Conservation (phyloP, 2,797 vertebrate genomes). For the Hephaestus fuliginosus region DNA sequence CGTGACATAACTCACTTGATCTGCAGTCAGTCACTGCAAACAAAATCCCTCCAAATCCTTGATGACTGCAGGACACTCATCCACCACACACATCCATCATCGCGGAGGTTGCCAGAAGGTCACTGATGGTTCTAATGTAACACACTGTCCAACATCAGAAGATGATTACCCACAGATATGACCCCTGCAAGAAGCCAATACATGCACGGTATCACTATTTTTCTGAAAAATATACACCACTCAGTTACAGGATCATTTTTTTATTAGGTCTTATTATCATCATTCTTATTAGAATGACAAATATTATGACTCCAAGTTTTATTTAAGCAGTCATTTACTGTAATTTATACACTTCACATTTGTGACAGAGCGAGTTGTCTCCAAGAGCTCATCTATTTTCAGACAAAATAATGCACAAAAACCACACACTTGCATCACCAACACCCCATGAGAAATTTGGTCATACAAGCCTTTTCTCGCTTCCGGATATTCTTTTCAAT, state of each 20-base stretch:
- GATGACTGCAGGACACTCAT: constrained; percentile 57
- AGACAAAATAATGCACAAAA: constrained; percentile 53
- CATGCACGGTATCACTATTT: background rate
- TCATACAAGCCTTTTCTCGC: constrained; percentile 68
- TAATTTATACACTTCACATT: constrained; percentile 2
- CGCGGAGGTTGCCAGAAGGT: constrained; percentile 58
- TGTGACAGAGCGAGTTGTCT: constrained; percentile 8
- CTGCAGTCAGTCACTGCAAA: constrained; percentile 60
- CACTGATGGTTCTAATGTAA: constrained; percentile 49
- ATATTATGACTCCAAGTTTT: constrained; percentile 1
- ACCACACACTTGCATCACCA: constrained; percentile 69
- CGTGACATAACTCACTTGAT: constrained; percentile 67
- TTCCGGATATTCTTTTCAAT: constrained; percentile 87
- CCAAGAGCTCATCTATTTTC: constrained; percentile 24
- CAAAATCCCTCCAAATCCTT: constrained; percentile 68
- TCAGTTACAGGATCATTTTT: background rate
- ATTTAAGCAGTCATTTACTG: background rate
- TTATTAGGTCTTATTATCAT: background rate
- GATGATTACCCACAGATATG: constrained; percentile 32
- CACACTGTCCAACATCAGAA: constrained; percentile 24
- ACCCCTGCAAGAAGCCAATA: background rate
- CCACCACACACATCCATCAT: constrained; percentile 62
- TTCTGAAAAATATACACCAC: constrained; percentile 9
- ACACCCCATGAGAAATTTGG: constrained; percentile 75
- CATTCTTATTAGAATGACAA: constrained; percentile 11